These are phyloP conservation scores for Falco biarmicus DNA, from an alignment of 2,797 vertebrate genomes.

Conservation along the genomic window DNA sequence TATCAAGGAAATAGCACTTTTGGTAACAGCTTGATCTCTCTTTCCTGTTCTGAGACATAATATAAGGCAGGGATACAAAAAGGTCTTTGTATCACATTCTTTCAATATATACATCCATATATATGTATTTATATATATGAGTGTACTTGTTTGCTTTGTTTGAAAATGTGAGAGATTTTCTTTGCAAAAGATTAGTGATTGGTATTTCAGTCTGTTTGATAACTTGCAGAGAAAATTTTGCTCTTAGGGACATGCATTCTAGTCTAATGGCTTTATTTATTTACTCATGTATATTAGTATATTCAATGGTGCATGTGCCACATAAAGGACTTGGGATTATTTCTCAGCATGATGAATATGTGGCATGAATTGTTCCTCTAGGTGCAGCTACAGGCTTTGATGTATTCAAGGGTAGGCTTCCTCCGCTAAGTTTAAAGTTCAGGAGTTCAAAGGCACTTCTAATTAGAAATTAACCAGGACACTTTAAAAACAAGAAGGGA, in stretches of 20 bases:
- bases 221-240: not conserved
- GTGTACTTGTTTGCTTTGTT: not conserved
- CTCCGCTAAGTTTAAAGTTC: slow-evolving; percentile 7
- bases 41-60: not conserved
- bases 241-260: not conserved
- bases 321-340: not conserved
- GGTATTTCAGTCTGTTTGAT: not conserved
- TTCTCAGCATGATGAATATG: not conserved
- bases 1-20: not conserved
- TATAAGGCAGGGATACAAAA: not conserved
- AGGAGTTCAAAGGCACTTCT: slow-evolving; percentile 55
- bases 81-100: not conserved
- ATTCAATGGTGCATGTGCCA: not conserved
- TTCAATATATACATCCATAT: not conserved
- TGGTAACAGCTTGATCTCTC: not conserved
- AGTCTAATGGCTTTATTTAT: not conserved
- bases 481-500: slow-evolving; percentile 4
- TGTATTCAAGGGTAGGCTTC: not conserved
- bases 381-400: not conserved
- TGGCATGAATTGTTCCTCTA: slow-evolving; percentile 7
- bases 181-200: not conserved
- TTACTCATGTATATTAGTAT: not conserved
- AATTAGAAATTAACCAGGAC: slow-evolving; percentile 60
- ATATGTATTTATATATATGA: too few relatives aligned
- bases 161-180: not conserved